Evolutionary conservation across 2,888 invertebrate genomes (phyloP).

Genomic region (Morinoia aosen): DNA sequence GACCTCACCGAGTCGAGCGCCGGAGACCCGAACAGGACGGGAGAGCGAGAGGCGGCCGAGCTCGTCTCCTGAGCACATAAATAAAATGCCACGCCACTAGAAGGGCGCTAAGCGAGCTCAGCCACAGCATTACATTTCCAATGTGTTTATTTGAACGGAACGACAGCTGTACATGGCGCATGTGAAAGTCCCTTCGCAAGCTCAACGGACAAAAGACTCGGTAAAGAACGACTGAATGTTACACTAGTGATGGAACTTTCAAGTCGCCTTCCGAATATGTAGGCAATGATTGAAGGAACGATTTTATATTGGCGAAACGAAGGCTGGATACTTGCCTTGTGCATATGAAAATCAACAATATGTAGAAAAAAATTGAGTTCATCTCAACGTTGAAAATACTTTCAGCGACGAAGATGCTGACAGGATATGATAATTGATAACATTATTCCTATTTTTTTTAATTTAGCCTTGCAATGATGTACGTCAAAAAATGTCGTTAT

Average conservation of each 20-base stretch:
- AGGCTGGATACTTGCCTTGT: not conserved
- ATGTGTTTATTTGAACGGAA: slow-evolving; percentile 8
- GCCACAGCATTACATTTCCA: slow-evolving; percentile 14
- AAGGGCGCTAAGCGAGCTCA: not conserved
- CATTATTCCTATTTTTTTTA: not conserved
- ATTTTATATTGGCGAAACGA: not conserved
- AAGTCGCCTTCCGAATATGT: not conserved
- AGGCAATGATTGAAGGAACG: not conserved
- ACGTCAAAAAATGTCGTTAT: not conserved
- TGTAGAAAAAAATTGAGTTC: not conserved
- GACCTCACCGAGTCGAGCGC: not conserved
- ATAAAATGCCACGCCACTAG: not conserved
- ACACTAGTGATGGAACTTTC: not conserved
- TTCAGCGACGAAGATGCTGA: too few species aligned
- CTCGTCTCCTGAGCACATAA: not conserved
- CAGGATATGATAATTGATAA: not conserved
- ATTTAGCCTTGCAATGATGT: too few species aligned
- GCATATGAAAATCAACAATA: not conserved
- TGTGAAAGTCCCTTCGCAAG: not conserved
- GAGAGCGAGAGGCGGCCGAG: not conserved
- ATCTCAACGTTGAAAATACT: too few species aligned
- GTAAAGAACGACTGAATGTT: not conserved
- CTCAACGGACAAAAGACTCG: not conserved
- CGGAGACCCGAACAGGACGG: not conserved
- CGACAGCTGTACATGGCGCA: not conserved